Evolutionary conservation across 2,797 vertebrate species (phyloP).

Genomic region (Lophura swinhoii): DNA sequence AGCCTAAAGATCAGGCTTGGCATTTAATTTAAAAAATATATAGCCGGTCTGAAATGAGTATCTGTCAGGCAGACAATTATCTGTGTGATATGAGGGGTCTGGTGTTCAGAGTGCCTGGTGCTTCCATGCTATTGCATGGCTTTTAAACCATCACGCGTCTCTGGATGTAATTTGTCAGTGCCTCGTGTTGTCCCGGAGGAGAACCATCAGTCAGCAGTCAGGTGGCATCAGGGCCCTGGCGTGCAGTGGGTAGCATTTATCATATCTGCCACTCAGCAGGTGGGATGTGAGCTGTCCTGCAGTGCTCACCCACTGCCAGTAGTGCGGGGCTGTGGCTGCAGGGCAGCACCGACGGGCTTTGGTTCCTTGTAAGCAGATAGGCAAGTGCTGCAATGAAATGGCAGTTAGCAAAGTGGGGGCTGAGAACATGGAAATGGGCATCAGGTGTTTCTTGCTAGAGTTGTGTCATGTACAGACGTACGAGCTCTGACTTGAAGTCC

Average conservation of each 20-base stretch:
- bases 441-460: neutral
- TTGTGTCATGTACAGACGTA: neutral
- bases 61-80: neutral
- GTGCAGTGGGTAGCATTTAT: neutral
- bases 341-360: neutral
- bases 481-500: neutral
- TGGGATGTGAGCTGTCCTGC: neutral
- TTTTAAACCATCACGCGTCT: neutral
- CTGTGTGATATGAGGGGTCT: neutral
- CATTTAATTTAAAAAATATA: neutral
- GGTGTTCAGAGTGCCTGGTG: neutral
- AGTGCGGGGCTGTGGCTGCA: rapidly evolving
- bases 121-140: neutral
- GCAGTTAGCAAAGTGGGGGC: neutral
- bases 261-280: rapidly evolving
- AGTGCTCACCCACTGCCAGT: neutral
- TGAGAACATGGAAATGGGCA: neutral
- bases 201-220: neutral
- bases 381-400: neutral
- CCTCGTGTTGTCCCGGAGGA: neutral
- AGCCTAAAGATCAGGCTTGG: neutral
- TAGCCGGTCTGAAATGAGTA: neutral
- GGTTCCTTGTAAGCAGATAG: neutral
- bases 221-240: neutral
- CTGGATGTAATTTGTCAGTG: neutral